Conservation (phyloP, 2,888 invertebrate genomes). For the Coronaproctus castanopsis region DNA sequence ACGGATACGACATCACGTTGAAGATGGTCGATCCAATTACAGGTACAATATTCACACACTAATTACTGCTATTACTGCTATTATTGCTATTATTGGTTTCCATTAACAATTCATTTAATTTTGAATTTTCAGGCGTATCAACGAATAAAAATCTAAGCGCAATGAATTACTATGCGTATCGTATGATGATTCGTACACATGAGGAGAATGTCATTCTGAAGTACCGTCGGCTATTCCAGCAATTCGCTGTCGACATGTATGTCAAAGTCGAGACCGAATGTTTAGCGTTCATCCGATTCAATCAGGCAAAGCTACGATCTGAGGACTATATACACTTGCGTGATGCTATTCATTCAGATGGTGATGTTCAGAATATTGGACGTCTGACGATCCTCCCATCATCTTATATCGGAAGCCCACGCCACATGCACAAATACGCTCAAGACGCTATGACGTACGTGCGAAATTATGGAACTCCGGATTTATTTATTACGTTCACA, state of each 20-base stretch:
- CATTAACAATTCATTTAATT: too few species aligned
- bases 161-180: conserved; percentile 21
- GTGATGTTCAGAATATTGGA: conserved; percentile 18
- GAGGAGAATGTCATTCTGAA: conserved; percentile 18
- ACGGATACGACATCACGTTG: too few species aligned
- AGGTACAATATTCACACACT: too few species aligned
- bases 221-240: conserved; percentile 22
- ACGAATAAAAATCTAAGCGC: conserved; percentile 19
- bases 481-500: conserved; percentile 21
- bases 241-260: conserved; percentile 25
- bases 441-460: conserved; percentile 25
- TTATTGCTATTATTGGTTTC: too few species aligned
- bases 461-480: conserved; percentile 19
- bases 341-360: conserved; percentile 21
- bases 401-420: conserved; percentile 22
- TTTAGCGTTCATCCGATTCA: conserved; percentile 21
- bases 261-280: conserved; percentile 25
- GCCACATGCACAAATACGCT: conserved; percentile 22
- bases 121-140: too few species aligned
- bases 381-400: conserved; percentile 21
- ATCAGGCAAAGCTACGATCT: conserved; percentile 22
- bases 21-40: too few species aligned
- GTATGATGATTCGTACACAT: conserved; percentile 19
- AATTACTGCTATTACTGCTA: too few species aligned
- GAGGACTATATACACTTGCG: conserved; percentile 22